Evolutionary conservation across 2,888 invertebrate genomes (phyloP).

Genomic region (Bugulina stolonifera): DNA sequence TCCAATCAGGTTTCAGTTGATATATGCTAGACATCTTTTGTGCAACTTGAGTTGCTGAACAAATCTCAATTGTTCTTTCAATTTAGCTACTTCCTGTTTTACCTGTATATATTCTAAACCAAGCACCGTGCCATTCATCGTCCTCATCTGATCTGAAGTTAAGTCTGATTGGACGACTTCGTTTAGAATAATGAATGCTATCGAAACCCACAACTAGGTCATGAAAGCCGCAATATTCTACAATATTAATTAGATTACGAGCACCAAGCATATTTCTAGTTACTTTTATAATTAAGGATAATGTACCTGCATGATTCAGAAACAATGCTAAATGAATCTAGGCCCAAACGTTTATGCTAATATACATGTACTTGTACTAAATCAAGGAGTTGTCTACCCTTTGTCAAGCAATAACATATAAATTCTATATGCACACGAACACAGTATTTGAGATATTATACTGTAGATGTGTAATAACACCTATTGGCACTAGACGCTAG

Average conservation of each 20-base stretch:
- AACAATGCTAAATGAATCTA: too few relatives aligned
- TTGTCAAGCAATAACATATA: too few relatives aligned
- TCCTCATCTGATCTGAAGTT: not conserved
- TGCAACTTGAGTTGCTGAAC: too few relatives aligned
- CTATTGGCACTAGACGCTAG: too few relatives aligned
- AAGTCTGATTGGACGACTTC: not conserved
- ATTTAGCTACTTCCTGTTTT: too few relatives aligned
- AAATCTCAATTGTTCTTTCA: too few relatives aligned
- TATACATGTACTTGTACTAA: too few relatives aligned
- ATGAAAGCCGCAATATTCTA: not conserved
- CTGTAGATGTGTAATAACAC: not conserved
- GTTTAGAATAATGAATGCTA: not conserved
- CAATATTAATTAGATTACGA: not conserved
- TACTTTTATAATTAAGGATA: not conserved
- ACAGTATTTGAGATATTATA: not conserved
- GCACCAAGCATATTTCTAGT: too few relatives aligned
- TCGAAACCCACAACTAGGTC: not conserved
- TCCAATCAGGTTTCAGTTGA: too few relatives aligned
- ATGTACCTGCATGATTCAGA: not conserved
- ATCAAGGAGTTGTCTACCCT: too few relatives aligned
- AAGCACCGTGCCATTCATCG: not conserved
- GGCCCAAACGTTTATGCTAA: too few relatives aligned
- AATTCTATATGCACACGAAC: not conserved
- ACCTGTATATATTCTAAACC: not conserved
- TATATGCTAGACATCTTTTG: too few relatives aligned